Conservation (phyloP, 2,113 vertebrate genomes). For the Mola mola region DNA sequence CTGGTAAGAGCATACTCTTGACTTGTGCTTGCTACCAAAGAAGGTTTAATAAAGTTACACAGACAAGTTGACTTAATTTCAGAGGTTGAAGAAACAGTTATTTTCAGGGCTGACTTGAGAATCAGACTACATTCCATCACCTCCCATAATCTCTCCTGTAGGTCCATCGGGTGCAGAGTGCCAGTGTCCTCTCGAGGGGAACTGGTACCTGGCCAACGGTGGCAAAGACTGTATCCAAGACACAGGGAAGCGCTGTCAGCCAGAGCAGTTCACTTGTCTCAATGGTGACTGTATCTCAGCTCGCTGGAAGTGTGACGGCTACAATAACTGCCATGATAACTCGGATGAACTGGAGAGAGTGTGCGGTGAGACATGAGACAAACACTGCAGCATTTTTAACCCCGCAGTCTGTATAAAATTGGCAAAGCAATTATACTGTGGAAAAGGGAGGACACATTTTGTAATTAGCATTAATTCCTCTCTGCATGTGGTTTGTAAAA, state of each 20-base stretch:
- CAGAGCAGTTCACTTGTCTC: conserved; percentile 89
- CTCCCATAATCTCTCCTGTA: conserved; percentile 54
- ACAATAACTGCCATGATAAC: conserved; percentile 86
- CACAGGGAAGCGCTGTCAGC: conserved; percentile 83
- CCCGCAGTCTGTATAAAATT: neutral
- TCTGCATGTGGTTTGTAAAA: neutral
- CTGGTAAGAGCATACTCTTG: conserved; percentile 79
- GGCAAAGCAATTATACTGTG: neutral
- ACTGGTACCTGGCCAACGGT: conserved; percentile 92
- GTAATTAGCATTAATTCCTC: too few species aligned
- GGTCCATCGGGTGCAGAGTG: conserved; percentile 92
- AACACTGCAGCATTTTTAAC: neutral
- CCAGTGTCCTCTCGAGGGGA: conserved; percentile 89
- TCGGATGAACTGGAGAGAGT: conserved; percentile 91
- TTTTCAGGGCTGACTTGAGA: neutral
- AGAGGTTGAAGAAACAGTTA: neutral
- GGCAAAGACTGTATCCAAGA: conserved; percentile 90
- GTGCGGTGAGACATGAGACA: conserved; percentile 85
- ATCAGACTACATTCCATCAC: neutral
- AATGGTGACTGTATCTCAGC: conserved; percentile 85
- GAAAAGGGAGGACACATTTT: neutral
- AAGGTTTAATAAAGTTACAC: neutral
- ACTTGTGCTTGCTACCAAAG: neutral
- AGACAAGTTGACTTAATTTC: neutral
- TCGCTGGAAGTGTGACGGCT: conserved; percentile 87